Conservation (phyloP, 2,113 vertebrate species). For the Eleginops maclovinus region DNA sequence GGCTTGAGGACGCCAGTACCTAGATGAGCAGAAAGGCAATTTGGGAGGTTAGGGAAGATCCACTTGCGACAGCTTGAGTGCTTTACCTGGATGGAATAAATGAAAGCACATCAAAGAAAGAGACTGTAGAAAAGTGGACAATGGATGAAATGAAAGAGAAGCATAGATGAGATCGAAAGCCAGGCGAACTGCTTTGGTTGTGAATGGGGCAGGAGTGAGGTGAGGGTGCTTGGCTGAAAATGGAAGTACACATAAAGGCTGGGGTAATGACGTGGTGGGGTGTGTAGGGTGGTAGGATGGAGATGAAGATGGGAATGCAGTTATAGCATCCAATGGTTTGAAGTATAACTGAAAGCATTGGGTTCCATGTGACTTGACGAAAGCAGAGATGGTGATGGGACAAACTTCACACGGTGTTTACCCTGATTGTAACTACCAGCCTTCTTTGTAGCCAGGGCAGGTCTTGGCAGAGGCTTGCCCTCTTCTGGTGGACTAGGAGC, state of each 20-base stretch:
- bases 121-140: constrained; percentile 51
- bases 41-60: constrained; percentile 38
- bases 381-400: constrained; percentile 76
- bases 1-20: constrained; percentile 58
- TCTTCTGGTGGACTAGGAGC: constrained; percentile 80
- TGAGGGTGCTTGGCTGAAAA: constrained; percentile 58
- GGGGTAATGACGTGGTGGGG: constrained; percentile 55
- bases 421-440: constrained; percentile 77
- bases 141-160: constrained; percentile 64
- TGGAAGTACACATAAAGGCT: constrained; percentile 67
- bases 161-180: constrained; percentile 47
- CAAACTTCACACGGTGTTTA: constrained; percentile 78
- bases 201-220: constrained; percentile 44
- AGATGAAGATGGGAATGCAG: constrained; percentile 74
- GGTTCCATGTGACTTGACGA: constrained; percentile 66
- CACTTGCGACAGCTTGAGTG: constrained; percentile 11
- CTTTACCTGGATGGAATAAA: constrained; percentile 67
- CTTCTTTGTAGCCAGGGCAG: constrained; percentile 77
- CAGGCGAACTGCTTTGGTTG: constrained; percentile 49
- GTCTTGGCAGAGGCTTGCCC: constrained; percentile 78
- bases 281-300: constrained; percentile 64
- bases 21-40: constrained; percentile 75
- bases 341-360: constrained; percentile 68
- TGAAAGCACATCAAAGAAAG: constrained; percentile 48
- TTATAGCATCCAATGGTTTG: constrained; percentile 71